Conservation (phyloP, 2,888 invertebrate genomes). For the Scaptomyza cyrtandrae region DNA sequence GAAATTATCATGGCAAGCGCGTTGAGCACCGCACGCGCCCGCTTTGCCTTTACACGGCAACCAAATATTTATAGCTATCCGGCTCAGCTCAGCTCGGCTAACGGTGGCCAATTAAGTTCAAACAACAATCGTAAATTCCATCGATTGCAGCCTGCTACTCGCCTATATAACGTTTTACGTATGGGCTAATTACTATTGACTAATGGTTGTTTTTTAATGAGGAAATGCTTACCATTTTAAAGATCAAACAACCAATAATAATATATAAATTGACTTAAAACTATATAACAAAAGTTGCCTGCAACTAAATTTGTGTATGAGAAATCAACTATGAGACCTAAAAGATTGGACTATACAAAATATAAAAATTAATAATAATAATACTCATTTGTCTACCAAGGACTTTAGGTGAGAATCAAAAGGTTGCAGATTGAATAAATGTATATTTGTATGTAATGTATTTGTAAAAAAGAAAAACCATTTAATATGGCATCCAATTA, state of each 20-base stretch:
- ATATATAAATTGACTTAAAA: too few relatives aligned
- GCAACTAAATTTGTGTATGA: too few relatives aligned
- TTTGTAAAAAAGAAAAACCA: too few relatives aligned
- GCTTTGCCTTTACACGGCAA: constrained; percentile 56
- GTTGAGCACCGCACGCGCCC: constrained; percentile 71
- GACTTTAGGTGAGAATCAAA: too few relatives aligned
- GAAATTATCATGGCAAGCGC: constrained; percentile 81
- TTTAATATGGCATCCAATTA: too few relatives aligned
- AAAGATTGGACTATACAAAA: too few relatives aligned
- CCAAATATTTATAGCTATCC: constrained; percentile 50
- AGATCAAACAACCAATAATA: too few relatives aligned
- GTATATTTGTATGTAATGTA: too few relatives aligned
- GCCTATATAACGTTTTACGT: neutral
- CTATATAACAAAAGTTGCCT: too few relatives aligned
- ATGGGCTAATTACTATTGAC: neutral
- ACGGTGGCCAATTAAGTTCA: constrained; percentile 45
- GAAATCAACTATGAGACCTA: too few relatives aligned
- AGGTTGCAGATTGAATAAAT: too few relatives aligned
- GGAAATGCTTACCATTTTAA: neutral
- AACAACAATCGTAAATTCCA: constrained; percentile 40
- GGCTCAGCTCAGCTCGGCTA: constrained; percentile 16
- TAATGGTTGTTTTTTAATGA: neutral
- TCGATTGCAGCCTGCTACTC: constrained; percentile 1
- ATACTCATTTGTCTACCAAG: neutral
- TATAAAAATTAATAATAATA: neutral